Evolutionary conservation across 2,888 invertebrate species (phyloP).

Genomic region (Holacanthella duospinosa): DNA sequence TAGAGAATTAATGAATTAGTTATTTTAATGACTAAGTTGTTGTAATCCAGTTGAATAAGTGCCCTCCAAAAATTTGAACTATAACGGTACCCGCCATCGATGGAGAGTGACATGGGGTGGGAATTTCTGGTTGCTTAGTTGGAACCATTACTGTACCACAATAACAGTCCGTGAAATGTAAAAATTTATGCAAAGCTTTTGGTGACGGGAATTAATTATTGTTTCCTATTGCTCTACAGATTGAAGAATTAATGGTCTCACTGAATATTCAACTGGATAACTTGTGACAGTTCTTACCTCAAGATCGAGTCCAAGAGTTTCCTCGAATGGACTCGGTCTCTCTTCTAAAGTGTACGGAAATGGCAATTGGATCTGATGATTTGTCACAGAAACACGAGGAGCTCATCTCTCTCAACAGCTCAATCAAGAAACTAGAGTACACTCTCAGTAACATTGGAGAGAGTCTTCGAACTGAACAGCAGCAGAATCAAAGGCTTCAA

Average conservation of each 20-base stretch:
- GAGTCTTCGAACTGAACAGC: conserved; percentile 19
- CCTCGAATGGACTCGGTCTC: conserved; percentile 77
- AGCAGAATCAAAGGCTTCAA: conserved; percentile 45
- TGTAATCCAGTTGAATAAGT: too few species aligned
- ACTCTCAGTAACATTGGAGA: conserved; percentile 17
- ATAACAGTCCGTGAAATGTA: too few species aligned
- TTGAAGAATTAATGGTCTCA: conserved; percentile 39
- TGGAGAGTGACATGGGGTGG: too few species aligned
- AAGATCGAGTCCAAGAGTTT: conserved; percentile 92
- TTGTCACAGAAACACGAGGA: conserved; percentile 21
- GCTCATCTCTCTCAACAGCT: conserved; percentile 20
- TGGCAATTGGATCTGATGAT: conserved; percentile 55
- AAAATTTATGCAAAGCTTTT: too few species aligned
- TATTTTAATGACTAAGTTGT: too few species aligned
- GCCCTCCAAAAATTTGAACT: too few species aligned
- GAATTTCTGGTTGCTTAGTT: too few species aligned
- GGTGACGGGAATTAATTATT: too few species aligned
- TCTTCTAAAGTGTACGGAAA: conserved; percentile 70
- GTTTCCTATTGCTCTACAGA: too few species aligned
- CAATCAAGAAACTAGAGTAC: conserved; percentile 18
- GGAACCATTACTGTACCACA: too few species aligned
- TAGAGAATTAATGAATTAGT: too few species aligned
- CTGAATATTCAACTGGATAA: conserved; percentile 54
- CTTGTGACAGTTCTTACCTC: conserved; percentile 89
- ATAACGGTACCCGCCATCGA: too few species aligned